Evolutionary conservation across 2,797 vertebrate genomes (phyloP), one percentile per base, ranked within the genome.

Genomic region (Botia almorhae): DNA sequence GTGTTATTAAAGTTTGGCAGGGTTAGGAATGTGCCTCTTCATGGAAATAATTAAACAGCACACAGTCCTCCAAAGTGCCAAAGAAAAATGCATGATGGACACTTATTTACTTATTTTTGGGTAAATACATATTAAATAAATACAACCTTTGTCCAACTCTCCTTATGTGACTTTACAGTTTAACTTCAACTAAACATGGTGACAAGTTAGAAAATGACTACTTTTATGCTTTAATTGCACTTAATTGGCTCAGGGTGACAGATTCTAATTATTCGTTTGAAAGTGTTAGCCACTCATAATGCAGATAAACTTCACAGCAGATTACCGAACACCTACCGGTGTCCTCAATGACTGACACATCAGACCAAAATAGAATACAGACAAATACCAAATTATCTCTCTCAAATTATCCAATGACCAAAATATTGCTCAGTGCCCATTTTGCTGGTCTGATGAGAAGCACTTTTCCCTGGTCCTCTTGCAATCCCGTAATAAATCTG

Each of bases 1-100:
- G 76, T 85, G 83, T 80, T 84, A 88, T 87, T 87, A 88, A 80
- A 43, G 74, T 75, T 77, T 19, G 43, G 39, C 82, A 81, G 85
- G 70, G 78, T 87, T 86, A 85, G 43, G 81, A 86, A 83, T 19
- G 74, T 82, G 83, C 63, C 48, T 51, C 55, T 63, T 56, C 72
- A 69, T 64, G 56, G 43, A 80, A 82, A 83, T 82, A 85, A 85
- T 78, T 65, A 73, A 85, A 80, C 64, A 36, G 56, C 36, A 83
- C 46, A 26, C 53, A 76, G 68, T 67, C 19, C 65, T 65, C 53
- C 43, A 67, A 55, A 69, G 23, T 53, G 10, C 43, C 43, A 46
- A 46, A 46, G 43, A 46, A 46, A 46, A 46, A 11, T 46, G 63
- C 23, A 29, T 55, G 58, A 74, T 56, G 55, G 48, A 71, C 2